Conservation (phyloP, 2,797 vertebrate species). For the Peromyscus eremicus region DNA sequence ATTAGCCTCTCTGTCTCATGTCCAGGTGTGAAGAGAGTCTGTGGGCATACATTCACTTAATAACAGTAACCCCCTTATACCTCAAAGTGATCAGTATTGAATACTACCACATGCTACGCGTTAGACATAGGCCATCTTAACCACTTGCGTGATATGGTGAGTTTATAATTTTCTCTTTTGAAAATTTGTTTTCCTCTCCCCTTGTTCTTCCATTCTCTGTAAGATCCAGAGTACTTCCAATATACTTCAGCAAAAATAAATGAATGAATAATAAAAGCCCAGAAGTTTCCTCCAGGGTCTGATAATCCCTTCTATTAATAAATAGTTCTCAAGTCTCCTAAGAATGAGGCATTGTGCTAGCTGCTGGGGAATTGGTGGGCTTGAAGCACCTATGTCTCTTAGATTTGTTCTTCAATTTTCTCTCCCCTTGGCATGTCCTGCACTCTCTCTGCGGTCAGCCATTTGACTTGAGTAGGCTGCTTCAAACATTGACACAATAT, state of each 20-base stretch:
- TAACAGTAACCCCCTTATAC: background rate
- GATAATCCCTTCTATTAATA: conserved; percentile 2
- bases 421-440: background rate
- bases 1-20: background rate
- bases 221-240: background rate
- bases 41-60: background rate
- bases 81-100: background rate
- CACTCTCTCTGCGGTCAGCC: background rate
- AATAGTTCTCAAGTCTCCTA: conserved; percentile 38
- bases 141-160: background rate
- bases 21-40: background rate
- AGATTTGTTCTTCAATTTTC: background rate
- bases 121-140: background rate
- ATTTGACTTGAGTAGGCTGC: background rate
- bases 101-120: background rate
- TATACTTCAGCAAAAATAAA: conserved; percentile 2
- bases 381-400: background rate
- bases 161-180: background rate
- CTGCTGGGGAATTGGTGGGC: background rate
- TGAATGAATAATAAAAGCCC: background rate
- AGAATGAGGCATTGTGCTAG: background rate
- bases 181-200: conserved; percentile 1
- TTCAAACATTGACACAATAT: background rate
- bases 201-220: background rate
- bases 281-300: background rate